These are phyloP conservation scores for Dyspetes luteomarginatus DNA, from an alignment of 2,888 invertebrate genomes.

Conservation along the genomic window DNA sequence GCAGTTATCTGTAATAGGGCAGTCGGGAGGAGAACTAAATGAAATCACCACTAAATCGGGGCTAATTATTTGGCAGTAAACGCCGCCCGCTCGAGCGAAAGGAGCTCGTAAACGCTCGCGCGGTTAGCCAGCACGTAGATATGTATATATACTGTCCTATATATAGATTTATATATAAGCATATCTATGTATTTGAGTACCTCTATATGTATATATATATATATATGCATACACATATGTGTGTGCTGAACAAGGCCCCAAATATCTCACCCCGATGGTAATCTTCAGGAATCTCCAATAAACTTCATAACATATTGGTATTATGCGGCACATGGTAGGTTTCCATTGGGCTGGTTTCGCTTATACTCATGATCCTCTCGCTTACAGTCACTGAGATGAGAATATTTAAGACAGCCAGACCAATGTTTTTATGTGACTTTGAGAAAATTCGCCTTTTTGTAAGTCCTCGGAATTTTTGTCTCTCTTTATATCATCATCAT, in stretches of 20 bases:
- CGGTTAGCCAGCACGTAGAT: constrained; percentile 47
- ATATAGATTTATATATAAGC: no score
- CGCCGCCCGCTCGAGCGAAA: constrained; percentile 67
- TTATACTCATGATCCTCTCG: constrained; percentile 14
- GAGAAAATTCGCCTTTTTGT: neutral
- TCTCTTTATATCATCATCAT: neutral
- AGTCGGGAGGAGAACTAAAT: constrained; percentile 62
- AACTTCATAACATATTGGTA: constrained; percentile 73
- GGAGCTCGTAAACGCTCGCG: constrained; percentile 65
- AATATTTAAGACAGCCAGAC: neutral
- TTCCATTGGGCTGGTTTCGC: constrained; percentile 38
- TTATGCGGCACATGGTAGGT: constrained; percentile 32
- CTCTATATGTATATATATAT: constrained; percentile 6
- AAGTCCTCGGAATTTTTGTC: neutral
- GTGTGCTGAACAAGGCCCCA: constrained; percentile 53
- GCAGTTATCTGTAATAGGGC: constrained; percentile 66
- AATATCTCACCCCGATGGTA: constrained; percentile 77
- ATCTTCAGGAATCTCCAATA: constrained; percentile 75
- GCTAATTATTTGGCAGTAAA: constrained; percentile 82
- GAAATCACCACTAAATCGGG: constrained; percentile 79
- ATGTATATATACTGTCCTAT: constrained; percentile 16
- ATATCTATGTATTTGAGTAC: constrained; percentile 8
- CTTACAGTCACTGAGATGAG: neutral
- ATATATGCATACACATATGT: neutral
- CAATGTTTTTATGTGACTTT: neutral